Conservation (phyloP, 2,797 vertebrate genomes). For the Coregonus sp. region DNA sequence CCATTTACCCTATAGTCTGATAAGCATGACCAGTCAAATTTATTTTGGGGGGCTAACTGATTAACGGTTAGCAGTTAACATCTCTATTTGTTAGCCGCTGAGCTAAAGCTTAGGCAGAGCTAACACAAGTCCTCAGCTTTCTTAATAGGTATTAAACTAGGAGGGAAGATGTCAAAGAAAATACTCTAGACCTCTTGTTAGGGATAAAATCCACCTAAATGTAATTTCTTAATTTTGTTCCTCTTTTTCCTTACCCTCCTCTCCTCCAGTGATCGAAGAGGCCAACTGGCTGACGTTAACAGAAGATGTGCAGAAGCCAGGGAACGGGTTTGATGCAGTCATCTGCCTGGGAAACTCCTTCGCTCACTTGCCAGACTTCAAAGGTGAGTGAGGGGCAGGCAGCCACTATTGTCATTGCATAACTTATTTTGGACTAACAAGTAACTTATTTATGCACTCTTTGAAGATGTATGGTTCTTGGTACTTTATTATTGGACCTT, state of each 20-base stretch:
- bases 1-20: no score
- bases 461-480: not conserved
- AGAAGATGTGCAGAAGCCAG: slow-evolving; percentile 87
- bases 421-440: not conserved
- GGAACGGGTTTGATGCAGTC: slow-evolving; percentile 88
- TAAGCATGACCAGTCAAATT: no score
- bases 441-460: not conserved
- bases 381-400: slow-evolving; percentile 76
- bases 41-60: no score
- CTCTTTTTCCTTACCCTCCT: not conserved
- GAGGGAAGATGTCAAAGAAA: no score
- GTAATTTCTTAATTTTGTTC: not conserved
- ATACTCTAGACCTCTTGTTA: no score
- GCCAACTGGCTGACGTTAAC: slow-evolving; percentile 93
- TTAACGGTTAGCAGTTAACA: no score
- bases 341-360: slow-evolving; percentile 98
- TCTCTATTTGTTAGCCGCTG: no score
- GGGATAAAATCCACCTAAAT: not conserved
- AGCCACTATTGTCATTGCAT: not conserved
- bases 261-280: slow-evolving; percentile 89
- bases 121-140: no score
- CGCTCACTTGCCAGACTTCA: slow-evolving; percentile 94
- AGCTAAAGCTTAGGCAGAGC: no score
- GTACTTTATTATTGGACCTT: not conserved
- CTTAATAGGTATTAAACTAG: no score